Percentiles rank a stretch among this genome's conserved stretches.
Conservation (phyloP, 2,888 invertebrate species). For the Leptopilina myrica region DNA sequence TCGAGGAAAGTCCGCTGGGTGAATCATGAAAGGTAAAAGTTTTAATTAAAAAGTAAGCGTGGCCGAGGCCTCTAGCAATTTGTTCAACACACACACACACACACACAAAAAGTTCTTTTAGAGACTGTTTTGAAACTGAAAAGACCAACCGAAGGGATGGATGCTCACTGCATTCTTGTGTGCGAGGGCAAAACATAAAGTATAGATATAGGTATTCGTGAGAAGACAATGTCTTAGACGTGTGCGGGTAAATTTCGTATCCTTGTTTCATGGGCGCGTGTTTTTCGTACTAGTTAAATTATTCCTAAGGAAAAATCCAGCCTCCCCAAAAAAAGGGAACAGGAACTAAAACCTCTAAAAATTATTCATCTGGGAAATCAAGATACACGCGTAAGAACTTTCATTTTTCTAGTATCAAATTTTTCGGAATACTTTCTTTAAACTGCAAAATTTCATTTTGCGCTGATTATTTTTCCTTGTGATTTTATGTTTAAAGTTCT, state of each 20-base stretch:
- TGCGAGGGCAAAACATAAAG: slow-evolving; percentile 46
- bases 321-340: slow-evolving; percentile 48
- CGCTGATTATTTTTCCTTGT: not conserved
- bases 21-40: slow-evolving; percentile 58
- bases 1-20: slow-evolving; percentile 32
- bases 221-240: slow-evolving; percentile 44
- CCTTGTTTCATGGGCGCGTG: not conserved
- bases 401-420: slow-evolving; percentile 13
- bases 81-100: slow-evolving; percentile 40
- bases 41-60: slow-evolving; percentile 68
- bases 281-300: slow-evolving; percentile 51
- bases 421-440: not conserved
- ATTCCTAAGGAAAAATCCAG: slow-evolving; percentile 56
- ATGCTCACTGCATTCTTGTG: not conserved
- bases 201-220: slow-evolving; percentile 43
- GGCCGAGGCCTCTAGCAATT: slow-evolving; percentile 50
- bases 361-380: slow-evolving; percentile 59
- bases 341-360: slow-evolving; percentile 49
- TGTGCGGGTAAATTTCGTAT: slow-evolving; percentile 49
- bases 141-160: slow-evolving; percentile 14
- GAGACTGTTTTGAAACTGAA: slow-evolving; percentile 35
- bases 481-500: not conserved
- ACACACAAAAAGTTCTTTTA: slow-evolving; percentile 28
- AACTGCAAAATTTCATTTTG: not conserved
- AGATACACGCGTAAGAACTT: slow-evolving; percentile 47